Base-by-base conservation (phyloP, 1,140 invertebrate species). In the Drosophila mauritiana region DNA sequence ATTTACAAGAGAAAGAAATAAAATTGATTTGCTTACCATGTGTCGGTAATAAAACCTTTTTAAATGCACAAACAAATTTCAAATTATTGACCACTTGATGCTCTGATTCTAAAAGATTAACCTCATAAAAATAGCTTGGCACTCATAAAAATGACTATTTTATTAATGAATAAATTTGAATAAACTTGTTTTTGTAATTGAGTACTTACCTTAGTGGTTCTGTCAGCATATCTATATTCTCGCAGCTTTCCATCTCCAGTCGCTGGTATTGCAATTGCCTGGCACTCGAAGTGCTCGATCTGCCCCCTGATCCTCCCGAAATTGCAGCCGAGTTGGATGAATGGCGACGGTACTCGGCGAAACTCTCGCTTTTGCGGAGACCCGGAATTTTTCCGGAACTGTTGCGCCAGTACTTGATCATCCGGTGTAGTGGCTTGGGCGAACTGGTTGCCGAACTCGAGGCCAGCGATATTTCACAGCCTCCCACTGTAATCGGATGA, bases 331-430 rank as follows among this genome's bases (percentile, higher is more conserved):
- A 54, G 27, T 57, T 67, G 20, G 65, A 72, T 12, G 79, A 78
- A 15, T 83, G 78, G 3, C 77, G 62, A 7, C 89, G 67, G 78
- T 88, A 91, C 22, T 91, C 90, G 4, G 84, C 64, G 54, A 91
- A 91, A 52, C 90, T 91, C 25, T 86, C 80, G 61, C 90, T 91
- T 39, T 91, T 91, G 12, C 81, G 68, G 7, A 91, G 49, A 7
- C 80, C 78, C n/a, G 83, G 70, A 13, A 80, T 86, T 53, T 79
- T 82, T 3, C 75, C 79, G 12, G 90, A 79, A 48, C 59, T 88
- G 56, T 91, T 91, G 4, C 90, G 83, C 90, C 90, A 91, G 48
- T 91, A 91, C 56, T 91, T 91, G 27, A 91, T 72, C 63, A 91
- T 82, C 31, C 85, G 80, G 46, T 90, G 85, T 15, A 89, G 51